Evolutionary conservation across 2,113 vertebrate genomes (phyloP), one percentile per base, ranked within the genome.

Genomic region (Ceyx melanurus): DNA sequence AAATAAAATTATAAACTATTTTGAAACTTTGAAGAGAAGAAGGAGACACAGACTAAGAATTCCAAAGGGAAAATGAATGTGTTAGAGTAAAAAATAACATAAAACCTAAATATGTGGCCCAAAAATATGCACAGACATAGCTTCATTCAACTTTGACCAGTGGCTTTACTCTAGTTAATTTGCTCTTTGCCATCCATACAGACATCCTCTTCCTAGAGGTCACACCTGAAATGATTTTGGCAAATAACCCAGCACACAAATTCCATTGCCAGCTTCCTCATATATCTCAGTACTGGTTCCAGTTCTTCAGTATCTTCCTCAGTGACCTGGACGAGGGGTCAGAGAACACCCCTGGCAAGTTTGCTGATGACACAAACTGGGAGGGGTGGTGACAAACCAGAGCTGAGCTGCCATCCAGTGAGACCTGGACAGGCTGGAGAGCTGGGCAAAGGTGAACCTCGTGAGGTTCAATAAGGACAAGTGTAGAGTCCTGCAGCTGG

Each of bases 191-290:
- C 43, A 46, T 46, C 35, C 10, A 11, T 11, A 9, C 18, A 89
- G 65, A 79, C 19, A 80, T 91, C 60, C 29, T 72, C 50, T 80
- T 93, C 76, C 35, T 56, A 80, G 58, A 77, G 89, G 31, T 86
- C 48, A 88, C 22, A 66, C 2, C 21, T 80, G n/a, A 91, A 93
- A 92, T 92, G 96, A 93, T 78, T 88, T 35, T 86, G 60, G 43
- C 78, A 93, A 91, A 86, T 18, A 77, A 87, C 11, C 28, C 29
- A 83, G 61, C 46, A 67, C 20, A 76, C 40, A 82, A 50, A 79
- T 42, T 45, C 40, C 22, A 51, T 12, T 54, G 23, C 37, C 31
- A 50, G 53, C 51, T 86, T 56, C 51, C 43, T 62, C 70, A 14
- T 0, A 43, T 9, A 37, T 37, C 37, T 37, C 37, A 37, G 37